Evolutionary conservation across 2,888 invertebrate genomes (phyloP), one percentile per base, ranked within the genome.

Genomic region (Torymus tubicola): DNA sequence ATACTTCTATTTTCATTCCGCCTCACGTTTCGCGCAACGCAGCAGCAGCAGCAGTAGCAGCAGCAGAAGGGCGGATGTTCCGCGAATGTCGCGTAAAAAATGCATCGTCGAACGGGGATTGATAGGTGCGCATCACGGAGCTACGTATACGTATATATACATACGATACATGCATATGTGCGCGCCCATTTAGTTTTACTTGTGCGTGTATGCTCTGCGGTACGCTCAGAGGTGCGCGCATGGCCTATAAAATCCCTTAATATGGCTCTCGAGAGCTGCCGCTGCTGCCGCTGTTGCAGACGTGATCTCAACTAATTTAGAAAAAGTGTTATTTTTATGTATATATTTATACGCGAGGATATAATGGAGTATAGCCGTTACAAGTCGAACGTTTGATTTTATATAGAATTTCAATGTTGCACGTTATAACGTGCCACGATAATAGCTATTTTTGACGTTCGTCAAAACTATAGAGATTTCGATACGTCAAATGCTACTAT

Each of bases 1-100:
- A n/a, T n/a, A 88, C 87, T 89, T 88, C 86, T 87, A 87, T 89
- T 89, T 89, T 87, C 87, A 88, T 88, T 88, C 86, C 85, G 85
- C 86, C 86, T 87, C 87, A 87, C 88, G 87, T 87, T 88, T 84
- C 86, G 83, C 80, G 58, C 31, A 21, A 21, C 21, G 2, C 21
- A 21, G 21, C 21, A 65, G 67, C 42, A 8, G 31, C 24, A 24
- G 24, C 3, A 31, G 31, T 3, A 3, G 31, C 31, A 3, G 31
- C 42, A 42, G 42, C 42, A 70, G 71, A 74, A 72, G 55, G 65
- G 24, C 50, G 53, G 53, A 60, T 75, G 76, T 65, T 58, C 55
- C 42, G 60, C 72, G 73, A 72, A 78, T 82, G 72, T 81, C 71
- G 76, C 82, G 78, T 80, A 80, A 83, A 83, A 83, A 83, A 80